Conservation (phyloP, 2,113 vertebrate genomes). For the Paedocypris sp. region DNA sequence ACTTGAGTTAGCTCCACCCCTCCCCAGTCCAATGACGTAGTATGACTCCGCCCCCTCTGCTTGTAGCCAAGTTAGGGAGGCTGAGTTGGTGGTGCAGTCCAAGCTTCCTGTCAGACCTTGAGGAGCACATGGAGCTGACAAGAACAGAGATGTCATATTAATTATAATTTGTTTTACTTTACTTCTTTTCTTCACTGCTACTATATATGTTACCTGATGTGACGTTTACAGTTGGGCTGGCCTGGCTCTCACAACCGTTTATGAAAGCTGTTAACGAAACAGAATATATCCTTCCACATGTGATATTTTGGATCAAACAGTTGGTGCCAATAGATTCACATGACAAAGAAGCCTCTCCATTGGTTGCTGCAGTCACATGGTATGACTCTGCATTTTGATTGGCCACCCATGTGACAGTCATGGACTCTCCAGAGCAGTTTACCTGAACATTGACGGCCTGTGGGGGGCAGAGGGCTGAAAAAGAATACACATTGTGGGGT, state of each 20-base stretch:
- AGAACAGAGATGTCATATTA: too few species aligned
- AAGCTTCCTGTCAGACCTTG: slow-evolving; percentile 35
- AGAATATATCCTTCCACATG: slow-evolving; percentile 52
- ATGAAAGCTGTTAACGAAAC: slow-evolving; percentile 45
- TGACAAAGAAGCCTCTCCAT: slow-evolving; percentile 20
- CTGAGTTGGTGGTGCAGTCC: slow-evolving; percentile 56
- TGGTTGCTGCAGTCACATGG: slow-evolving; percentile 37
- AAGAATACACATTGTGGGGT: too few species aligned
- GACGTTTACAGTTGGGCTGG: slow-evolving; percentile 27
- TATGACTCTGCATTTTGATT: slow-evolving; percentile 49
- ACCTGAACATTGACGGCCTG: slow-evolving; percentile 35
- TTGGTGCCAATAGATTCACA: slow-evolving; percentile 40
- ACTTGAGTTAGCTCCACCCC: slow-evolving; percentile 36
- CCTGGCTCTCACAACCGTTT: slow-evolving; percentile 43
- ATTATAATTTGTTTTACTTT: too few species aligned
- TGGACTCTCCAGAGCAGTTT: slow-evolving; percentile 36
- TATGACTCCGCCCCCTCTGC: slow-evolving; percentile 44
- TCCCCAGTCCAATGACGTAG: slow-evolving; percentile 37
- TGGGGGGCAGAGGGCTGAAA: slow-evolving; percentile 52
- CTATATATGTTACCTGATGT: slow-evolving; percentile 56
- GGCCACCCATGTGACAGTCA: slow-evolving; percentile 49
- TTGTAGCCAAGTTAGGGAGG: slow-evolving; percentile 49
- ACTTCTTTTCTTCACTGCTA: too few species aligned
- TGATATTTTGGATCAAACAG: slow-evolving; percentile 43
- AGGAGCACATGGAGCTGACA: slow-evolving; percentile 57